A percentile compares a stretch with the other conserved stretches of the same genome.
Conservation (phyloP, 2,797 vertebrate genomes). For the Pteronotus mesoamericanus region DNA sequence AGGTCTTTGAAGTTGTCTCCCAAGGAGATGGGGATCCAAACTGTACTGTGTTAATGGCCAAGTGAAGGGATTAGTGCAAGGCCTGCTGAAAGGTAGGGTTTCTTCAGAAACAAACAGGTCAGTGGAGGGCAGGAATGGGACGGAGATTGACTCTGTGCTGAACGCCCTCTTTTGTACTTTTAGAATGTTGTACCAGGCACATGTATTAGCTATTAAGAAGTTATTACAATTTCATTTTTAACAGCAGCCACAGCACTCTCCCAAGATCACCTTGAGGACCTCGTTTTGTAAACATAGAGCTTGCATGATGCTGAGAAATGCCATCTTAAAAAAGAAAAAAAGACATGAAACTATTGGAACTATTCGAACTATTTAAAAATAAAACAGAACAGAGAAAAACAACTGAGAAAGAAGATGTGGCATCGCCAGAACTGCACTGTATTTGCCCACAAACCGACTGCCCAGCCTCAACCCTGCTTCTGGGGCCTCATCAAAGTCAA, state of each 20-base stretch:
- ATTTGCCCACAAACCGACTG: background rate
- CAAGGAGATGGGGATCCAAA: background rate
- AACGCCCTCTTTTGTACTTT: background rate
- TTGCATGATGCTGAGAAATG: background rate
- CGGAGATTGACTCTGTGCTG: background rate
- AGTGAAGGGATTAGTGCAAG: background rate
- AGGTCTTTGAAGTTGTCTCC: background rate
- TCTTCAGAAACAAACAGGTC: background rate
- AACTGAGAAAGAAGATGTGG: background rate
- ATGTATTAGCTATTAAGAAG: background rate
- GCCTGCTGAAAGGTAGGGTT: background rate
- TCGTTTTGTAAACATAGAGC: background rate
- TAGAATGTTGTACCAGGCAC: background rate
- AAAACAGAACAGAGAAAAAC: background rate
- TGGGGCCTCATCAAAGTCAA: background rate
- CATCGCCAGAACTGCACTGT: background rate
- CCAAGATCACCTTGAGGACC: background rate
- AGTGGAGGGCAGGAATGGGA: background rate
- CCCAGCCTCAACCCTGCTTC: background rate
- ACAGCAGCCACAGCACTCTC: background rate
- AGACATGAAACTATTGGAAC: background rate
- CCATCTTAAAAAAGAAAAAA: background rate
- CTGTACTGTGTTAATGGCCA: background rate
- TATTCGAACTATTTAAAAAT: background rate
- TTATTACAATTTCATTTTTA: background rate